Conservation (phyloP, 2,797 vertebrate species). For the Scolopax bukidnonensis region DNA sequence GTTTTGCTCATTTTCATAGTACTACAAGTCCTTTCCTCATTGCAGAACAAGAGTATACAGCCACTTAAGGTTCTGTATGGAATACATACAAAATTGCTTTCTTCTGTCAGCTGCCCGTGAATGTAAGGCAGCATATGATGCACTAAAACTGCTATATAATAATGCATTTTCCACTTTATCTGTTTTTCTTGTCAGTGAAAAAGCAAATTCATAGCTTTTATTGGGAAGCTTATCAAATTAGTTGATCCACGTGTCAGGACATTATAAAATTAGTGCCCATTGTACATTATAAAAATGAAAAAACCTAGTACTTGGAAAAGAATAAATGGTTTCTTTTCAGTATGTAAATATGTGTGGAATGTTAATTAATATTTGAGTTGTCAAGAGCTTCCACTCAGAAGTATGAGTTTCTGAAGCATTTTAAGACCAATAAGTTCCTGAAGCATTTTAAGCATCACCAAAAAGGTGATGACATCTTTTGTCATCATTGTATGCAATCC, state of each 20-base stretch:
- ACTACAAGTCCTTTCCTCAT: neutral
- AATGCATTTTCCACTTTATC: neutral
- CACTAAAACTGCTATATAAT: neutral
- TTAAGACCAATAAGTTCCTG: neutral
- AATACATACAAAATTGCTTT: neutral
- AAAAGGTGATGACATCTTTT: neutral
- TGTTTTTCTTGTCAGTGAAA: neutral
- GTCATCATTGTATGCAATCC: fast-evolving
- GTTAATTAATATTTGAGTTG: neutral
- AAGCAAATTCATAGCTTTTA: neutral
- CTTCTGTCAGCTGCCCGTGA: neutral
- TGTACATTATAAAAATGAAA: neutral
- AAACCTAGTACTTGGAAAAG: neutral
- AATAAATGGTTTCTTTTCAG: neutral
- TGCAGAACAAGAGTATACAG: neutral
- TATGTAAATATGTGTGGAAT: neutral
- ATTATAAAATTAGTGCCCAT: neutral
- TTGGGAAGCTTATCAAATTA: neutral
- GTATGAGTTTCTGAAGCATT: neutral
- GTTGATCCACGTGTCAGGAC: neutral
- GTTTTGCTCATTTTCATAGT: neutral
- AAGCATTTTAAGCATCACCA: neutral
- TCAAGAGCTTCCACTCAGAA: neutral
- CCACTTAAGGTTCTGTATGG: neutral
- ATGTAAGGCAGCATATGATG: neutral